phyloP scores from a whole-genome alignment of 2,888 invertebrate species.

The Steinernema carpocapsae region DNA sequence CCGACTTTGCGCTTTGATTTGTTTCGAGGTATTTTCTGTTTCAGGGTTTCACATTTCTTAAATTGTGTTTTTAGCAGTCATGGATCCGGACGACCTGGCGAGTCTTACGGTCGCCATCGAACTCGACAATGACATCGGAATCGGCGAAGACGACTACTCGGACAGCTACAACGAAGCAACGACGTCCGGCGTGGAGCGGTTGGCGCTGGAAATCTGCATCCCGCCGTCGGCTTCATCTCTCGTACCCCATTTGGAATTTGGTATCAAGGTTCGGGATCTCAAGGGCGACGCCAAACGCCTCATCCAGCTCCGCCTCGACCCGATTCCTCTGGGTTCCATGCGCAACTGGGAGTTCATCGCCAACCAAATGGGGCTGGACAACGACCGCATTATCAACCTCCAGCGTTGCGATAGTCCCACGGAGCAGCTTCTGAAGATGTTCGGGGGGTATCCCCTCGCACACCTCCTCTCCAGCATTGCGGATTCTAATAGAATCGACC shows the following conservation, averaged over 20 bases:
- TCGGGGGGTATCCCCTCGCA: neutral
- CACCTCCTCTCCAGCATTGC: constrained; percentile 23
- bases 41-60: too few species aligned
- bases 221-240: neutral
- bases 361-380: constrained; percentile 27
- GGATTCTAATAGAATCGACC: constrained; percentile 34
- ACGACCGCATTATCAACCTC: constrained; percentile 34
- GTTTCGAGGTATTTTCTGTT: too few species aligned
- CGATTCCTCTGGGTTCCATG: constrained; percentile 38
- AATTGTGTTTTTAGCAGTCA: too few species aligned
- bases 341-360: constrained; percentile 39
- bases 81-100: too few species aligned
- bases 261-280: neutral
- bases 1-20: too few species aligned
- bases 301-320: constrained; percentile 34
- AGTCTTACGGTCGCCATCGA: constrained; percentile 18
- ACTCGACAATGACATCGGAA: neutral
- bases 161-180: neutral
- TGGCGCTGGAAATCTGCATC: too few species aligned
- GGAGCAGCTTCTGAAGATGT: neutral
- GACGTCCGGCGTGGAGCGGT: constrained; percentile 14
- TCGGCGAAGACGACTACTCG: neutral
- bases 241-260: neutral
- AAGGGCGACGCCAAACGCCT: constrained; percentile 3
- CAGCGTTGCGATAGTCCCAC: constrained; percentile 11